Evolutionary conservation across 2,888 invertebrate species (phyloP), one percentile per base, ranked within the genome.

Genomic region (Drosophila lutescens): DNA sequence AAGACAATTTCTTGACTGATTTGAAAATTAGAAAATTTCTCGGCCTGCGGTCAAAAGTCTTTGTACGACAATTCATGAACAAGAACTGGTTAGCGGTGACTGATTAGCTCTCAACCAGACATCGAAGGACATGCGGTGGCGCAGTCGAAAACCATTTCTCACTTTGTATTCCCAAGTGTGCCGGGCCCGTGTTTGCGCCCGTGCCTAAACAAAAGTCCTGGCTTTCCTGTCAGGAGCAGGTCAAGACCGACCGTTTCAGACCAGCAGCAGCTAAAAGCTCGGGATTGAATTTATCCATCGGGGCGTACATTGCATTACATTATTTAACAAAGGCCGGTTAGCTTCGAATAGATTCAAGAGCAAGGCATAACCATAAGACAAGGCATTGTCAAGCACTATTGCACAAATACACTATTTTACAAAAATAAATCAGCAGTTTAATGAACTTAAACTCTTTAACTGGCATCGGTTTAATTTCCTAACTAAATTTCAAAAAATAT

Each of bases 231-330:
- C 78, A 72, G 38, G 49, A 38, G 41, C 54, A 46, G 36, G 15
- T 40, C 47, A 20, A 49, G 53, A 46, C 53, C 68, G 54, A 50
- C 41, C 47, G 44, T 47, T 20, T 53, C 44, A 30, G 62, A 9
- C 51, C 73, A 72, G 61, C 75, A 72, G 61, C 75, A 77, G 76
- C 74, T 79, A 80, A 79, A 72, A 74, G 79, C 79, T 67, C 58
- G 70, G 73, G 65, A 78, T 74, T 80, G 76, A 74, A 63, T 62
- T 72, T 67, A 74, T 53, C 79, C 74, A 77, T 56, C 71, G 76
- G 74, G 79, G 81, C 81, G 80, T 77, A 72, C 69, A 81, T 77
- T 77, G 74, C 77, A 79, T 77, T 74, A 59, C 76, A 61, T 44
- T 55, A 76, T 15, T 76, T 74, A 76, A 30, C 30, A 30, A 80